Evolutionary conservation across 2,797 vertebrate genomes (phyloP), one percentile per base, ranked within the genome.

Genomic region (Dallia pectoralis): DNA sequence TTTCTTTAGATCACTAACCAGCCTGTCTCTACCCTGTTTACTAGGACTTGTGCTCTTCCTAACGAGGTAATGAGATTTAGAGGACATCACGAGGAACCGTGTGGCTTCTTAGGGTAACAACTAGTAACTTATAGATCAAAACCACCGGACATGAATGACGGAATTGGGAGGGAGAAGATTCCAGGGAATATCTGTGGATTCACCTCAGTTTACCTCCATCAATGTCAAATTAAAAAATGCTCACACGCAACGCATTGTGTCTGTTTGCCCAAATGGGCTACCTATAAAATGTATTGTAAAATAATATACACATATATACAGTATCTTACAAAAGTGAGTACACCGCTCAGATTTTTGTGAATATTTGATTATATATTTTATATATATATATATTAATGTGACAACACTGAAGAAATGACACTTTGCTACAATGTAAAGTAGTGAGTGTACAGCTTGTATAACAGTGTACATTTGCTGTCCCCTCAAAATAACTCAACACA

Each of bases 1-100:
- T 44, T 44, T 44, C 40, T 11, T 44, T 2, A 1, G 40, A 12
- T 44, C 40, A 44, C 11, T 44, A 12, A 12, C 40, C 33, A 53
- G n/a, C 56, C 63, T 29, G 56, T 7, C 47, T 56, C n/a, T 56
- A 22, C 51, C n/a, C 22, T 9, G 1, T 25, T n/a, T 56, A 11
- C 32, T 29, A 22, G 27, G 63, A 74, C 14, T 64, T 19, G 29
- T 56, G 64, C 81, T 71, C 73, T 73, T 63, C 70, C 77, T 85
- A 91, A 87, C 69, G 5, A 89, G 67, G 68, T 87, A 89, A 91
- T 25, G 12, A 87, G 67, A 93, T 93, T 91, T 75, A 84, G 63
- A 70, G 84, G 83, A 87, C 86, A 93, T 89, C 89, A 74, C 81
- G 80, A 90, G 90, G 86, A 84, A 29, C 56, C 81, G 89, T 69